These are phyloP conservation scores for Rhipidura dahli DNA, from an alignment of 2,113 vertebrate genomes.

Conservation along the genomic window DNA sequence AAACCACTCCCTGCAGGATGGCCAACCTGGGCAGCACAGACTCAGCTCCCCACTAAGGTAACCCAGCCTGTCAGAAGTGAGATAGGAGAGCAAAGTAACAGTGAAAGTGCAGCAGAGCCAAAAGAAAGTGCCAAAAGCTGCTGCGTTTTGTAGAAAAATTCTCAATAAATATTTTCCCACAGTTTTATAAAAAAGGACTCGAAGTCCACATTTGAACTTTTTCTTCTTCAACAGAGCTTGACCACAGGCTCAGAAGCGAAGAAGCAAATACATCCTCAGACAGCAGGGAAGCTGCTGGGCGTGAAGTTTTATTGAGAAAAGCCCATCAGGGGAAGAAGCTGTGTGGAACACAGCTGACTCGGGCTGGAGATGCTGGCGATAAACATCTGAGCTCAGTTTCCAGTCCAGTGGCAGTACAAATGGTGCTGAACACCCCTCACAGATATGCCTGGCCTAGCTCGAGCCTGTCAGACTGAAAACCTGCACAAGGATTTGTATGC, in stretches of 20 bases:
- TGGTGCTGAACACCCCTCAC: constrained; percentile 31
- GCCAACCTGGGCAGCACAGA: not conserved
- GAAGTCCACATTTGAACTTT: not conserved
- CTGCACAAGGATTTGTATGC: not conserved
- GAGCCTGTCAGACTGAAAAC: not conserved
- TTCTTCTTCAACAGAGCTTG: constrained; percentile 35
- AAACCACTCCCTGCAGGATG: not conserved
- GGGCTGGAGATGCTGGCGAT: not conserved
- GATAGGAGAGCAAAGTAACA: not conserved
- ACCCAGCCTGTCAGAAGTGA: not conserved
- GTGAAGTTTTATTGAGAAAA: constrained; percentile 27
- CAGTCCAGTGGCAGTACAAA: constrained; percentile 26
- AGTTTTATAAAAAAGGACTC: not conserved
- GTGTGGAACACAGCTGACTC: not conserved
- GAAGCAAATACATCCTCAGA: not conserved
- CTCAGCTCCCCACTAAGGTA: not conserved
- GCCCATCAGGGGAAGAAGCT: not conserved
- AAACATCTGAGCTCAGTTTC: constrained; percentile 9
- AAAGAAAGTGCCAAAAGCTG: not conserved
- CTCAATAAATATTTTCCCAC: not conserved
- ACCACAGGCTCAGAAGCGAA: not conserved
- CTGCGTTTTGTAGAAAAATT: not conserved
- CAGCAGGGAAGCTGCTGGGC: constrained; percentile 14
- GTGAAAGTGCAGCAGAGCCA: not conserved
- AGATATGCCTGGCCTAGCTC: not conserved